Conservation (phyloP, 2,113 vertebrate species). For the Passerina amoena region DNA sequence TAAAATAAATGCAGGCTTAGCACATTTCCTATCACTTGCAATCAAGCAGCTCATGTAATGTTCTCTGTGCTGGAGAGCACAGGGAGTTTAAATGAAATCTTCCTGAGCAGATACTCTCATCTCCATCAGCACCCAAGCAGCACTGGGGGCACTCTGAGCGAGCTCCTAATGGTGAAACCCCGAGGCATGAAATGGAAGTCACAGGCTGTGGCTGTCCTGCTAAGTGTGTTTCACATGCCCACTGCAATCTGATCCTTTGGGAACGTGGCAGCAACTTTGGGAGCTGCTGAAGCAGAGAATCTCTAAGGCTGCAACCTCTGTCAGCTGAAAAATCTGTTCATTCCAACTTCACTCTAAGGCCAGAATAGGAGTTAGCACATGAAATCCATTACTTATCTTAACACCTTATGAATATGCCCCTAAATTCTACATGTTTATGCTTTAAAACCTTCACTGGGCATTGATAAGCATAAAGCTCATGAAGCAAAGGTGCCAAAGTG, state of each 20-base stretch:
- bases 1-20: background rate
- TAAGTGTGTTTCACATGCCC: background rate
- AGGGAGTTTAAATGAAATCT: background rate
- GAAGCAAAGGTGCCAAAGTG: background rate
- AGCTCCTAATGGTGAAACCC: background rate
- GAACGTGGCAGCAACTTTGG: background rate
- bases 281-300: background rate
- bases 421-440: background rate
- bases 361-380: background rate
- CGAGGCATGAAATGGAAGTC: constrained; percentile 41
- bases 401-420: background rate
- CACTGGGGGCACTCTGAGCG: background rate
- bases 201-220: background rate
- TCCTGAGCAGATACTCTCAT: background rate
- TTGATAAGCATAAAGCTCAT: background rate
- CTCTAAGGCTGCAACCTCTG: background rate
- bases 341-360: rapidly evolving
- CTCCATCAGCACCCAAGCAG: background rate
- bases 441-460: background rate
- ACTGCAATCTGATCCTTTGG: background rate
- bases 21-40: background rate
- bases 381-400: background rate
- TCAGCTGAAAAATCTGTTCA: background rate
- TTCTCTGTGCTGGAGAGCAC: background rate
- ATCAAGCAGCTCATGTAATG: background rate